phyloP scores from a whole-genome alignment of 2,888 invertebrate species.

The Gryllus longicercus region DNA sequence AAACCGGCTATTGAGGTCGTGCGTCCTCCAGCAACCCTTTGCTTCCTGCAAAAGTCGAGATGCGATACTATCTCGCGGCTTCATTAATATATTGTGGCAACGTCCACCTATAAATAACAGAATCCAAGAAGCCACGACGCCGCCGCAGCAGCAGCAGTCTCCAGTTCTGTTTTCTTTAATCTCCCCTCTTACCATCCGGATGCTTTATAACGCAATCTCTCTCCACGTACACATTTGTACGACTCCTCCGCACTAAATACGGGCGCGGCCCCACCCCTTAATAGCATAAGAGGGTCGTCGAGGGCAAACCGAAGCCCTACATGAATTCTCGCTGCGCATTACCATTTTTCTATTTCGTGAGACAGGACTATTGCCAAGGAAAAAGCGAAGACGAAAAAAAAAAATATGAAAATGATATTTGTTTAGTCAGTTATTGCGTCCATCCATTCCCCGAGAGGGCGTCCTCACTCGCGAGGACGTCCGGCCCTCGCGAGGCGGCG shows the following conservation, averaged over 20 bases:
- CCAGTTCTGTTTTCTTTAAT: slow-evolving; percentile 17
- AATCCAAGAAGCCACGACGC: not conserved
- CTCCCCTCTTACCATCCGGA: not conserved
- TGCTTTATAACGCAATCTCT: slow-evolving; percentile 17
- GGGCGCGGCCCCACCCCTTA: not conserved
- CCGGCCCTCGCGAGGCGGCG: too few relatives aligned
- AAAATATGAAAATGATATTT: slow-evolving; percentile 17
- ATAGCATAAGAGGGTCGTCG: not conserved
- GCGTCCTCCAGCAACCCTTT: too few relatives aligned
- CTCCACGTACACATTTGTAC: slow-evolving; percentile 7
- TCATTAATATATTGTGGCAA: slow-evolving; percentile 17
- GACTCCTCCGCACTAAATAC: slow-evolving; percentile 1
- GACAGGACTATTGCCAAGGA: not conserved
- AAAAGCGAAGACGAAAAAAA: slow-evolving; percentile 17
- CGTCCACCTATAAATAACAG: not conserved
- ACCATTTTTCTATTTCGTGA: slow-evolving; percentile 8
- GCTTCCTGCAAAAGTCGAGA: not conserved
- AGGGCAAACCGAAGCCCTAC: slow-evolving; percentile 6
- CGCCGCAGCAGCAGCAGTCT: not conserved
- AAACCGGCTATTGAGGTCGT: too few relatives aligned
- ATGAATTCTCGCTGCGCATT: not conserved
- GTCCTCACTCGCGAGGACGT: not conserved
- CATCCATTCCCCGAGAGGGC: slow-evolving; percentile 6
- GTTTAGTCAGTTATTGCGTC: slow-evolving; percentile 17
- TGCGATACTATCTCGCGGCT: not conserved